Evolutionary conservation across 2,797 vertebrate genomes (phyloP).

Genomic region (Paramormyrops hopkinsi): DNA sequence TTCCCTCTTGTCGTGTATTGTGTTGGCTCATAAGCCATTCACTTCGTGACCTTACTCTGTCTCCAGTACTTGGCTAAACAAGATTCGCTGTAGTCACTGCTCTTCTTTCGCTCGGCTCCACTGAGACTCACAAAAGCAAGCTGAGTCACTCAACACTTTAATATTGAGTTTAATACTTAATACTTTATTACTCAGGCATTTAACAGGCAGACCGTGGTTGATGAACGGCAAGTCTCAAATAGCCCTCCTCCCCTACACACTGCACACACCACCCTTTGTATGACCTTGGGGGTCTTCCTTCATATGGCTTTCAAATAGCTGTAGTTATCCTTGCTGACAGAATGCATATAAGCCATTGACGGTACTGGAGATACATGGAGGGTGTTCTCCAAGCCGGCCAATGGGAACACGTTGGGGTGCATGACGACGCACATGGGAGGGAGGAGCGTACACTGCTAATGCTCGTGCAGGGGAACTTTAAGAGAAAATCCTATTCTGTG

Average conservation of each 20-base stretch:
- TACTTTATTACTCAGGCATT: constrained; percentile 6
- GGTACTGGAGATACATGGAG: constrained; percentile 27
- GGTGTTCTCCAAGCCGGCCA: constrained; percentile 42
- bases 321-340: background rate
- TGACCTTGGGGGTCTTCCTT: background rate
- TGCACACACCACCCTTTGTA: background rate
- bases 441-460: constrained; percentile 43
- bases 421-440: constrained; percentile 31
- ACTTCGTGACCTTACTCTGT: background rate
- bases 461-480: constrained; percentile 24
- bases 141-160: constrained; percentile 9
- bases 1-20: background rate
- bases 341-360: constrained; percentile 20
- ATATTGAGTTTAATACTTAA: constrained; percentile 7
- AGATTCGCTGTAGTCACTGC: background rate
- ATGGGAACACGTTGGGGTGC: constrained; percentile 37
- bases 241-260: background rate
- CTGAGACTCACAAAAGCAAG: background rate
- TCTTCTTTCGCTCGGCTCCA: background rate
- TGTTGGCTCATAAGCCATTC: background rate
- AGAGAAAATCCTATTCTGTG: constrained; percentile 27
- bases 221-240: background rate
- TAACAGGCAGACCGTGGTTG: background rate
- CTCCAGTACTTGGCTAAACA: background rate
- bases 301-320: background rate